A percentile compares a stretch with the other conserved stretches of the same genome.
Conservation (phyloP, 2,113 vertebrate genomes). For the Pleuronectes platessa region DNA sequence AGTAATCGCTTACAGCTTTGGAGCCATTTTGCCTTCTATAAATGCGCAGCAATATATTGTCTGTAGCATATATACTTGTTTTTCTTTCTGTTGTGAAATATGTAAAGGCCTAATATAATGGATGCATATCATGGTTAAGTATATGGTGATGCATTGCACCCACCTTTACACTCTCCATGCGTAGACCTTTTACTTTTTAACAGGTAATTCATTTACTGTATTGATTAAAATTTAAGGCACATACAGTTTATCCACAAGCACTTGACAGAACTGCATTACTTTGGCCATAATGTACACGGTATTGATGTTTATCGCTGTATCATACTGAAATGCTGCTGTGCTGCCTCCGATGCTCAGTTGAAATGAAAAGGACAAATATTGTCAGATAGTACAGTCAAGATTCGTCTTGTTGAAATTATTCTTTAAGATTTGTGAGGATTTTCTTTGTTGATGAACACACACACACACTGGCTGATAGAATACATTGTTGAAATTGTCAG, state of each 20-base stretch:
- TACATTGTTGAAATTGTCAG: constrained; percentile 37
- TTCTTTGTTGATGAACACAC: constrained; percentile 16
- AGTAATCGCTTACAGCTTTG: neutral
- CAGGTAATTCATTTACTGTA: neutral
- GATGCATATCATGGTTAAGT: too few species aligned
- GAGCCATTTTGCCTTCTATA: neutral
- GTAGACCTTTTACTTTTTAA: neutral
- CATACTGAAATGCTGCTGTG: constrained; percentile 9
- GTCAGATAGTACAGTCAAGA: constrained; percentile 1
- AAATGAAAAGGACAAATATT: constrained; percentile 10
- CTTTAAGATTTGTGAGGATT: constrained; percentile 27
- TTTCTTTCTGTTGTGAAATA: neutral
- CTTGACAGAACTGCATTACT: neutral
- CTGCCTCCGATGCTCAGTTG: constrained; percentile 4
- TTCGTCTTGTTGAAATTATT: constrained; percentile 33
- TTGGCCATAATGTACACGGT: neutral
- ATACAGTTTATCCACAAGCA: constrained; percentile 1
- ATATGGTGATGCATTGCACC: too few species aligned
- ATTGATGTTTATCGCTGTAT: neutral
- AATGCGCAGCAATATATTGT: neutral
- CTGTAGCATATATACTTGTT: neutral
- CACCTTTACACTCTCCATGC: too few species aligned
- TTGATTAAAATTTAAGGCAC: neutral
- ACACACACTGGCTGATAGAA: constrained; percentile 6
- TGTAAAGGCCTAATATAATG: neutral